Base-by-base conservation (phyloP, 1,140 invertebrate species). In the Drosophila tsacasi region DNA sequence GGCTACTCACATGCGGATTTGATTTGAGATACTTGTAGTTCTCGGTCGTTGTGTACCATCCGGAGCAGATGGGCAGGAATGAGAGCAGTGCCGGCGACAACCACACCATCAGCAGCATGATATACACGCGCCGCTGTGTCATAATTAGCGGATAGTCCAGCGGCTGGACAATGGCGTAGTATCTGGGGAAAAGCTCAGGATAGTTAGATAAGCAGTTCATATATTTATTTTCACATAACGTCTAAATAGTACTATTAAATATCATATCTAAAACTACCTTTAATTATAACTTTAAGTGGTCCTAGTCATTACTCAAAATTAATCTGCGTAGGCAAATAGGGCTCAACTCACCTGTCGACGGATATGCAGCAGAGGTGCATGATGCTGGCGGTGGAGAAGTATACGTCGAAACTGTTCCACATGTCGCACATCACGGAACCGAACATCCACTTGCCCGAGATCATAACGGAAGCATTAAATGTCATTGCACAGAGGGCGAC, bases 331-430 rank as follows among this genome's bases (percentile, higher is more conserved):
- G n/a, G 0, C 35, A 17, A 40, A 21, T 50, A 23, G 25, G 12
- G 3, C 13, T 3, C 17, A 13, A 59, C 78, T 77, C 58, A 93
- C 92, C 92, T 94, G 79, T 96, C 96, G 37, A 98, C 96, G 80
- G 94, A 98, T 93, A 98, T 99, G 93, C 97, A 99, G 87, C 97
- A 98, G 46, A 98, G 93, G 93, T 99, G 98, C 27, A 98, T 94
- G 25, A 98, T 98, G 37, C 92, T 93, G 17, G 97, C 98, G 0
- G 98, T 98, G 49, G 97, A 98, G 93, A 99, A 99, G 86, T 98
- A 97, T 2, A 99, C 98, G 93, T 99, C 98, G 76, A 99, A 95
- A 1, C 97, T 97, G 92, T 99, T 99, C 97, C 97, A 99, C 12
- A 99, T 96, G 93, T 98, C 97, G 93, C 98, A 99, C 96, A 98